Conservation (phyloP, 2,888 invertebrate species). For the Gisinianus flammeolus region DNA sequence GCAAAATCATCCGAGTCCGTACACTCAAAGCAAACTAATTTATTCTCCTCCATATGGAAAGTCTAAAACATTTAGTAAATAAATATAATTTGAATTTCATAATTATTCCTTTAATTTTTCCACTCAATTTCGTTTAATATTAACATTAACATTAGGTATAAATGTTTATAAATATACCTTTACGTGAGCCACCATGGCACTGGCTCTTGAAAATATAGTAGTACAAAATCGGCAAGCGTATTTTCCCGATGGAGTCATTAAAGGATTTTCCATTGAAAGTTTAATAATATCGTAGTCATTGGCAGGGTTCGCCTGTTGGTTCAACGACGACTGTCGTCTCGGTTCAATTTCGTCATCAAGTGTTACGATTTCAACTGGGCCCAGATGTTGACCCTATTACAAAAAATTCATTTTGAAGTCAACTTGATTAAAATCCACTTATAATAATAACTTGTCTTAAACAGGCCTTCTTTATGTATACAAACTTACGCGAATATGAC, state of each 20-base stretch:
- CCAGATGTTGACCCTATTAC: slow-evolving; percentile 12
- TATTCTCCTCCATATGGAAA: slow-evolving; percentile 31
- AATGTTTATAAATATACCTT: slow-evolving; percentile 13
- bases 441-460: no score
- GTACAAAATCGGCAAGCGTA: slow-evolving; percentile 38
- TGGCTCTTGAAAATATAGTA: slow-evolving; percentile 18
- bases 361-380: slow-evolving; percentile 25
- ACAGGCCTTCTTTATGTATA: neutral
- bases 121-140: no score
- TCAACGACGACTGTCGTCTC: no score
- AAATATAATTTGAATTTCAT: neutral
- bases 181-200: slow-evolving; percentile 38
- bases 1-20: slow-evolving; percentile 13
- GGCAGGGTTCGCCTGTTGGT: neutral
- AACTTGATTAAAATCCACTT: neutral
- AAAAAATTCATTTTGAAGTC: neutral
- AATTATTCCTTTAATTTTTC: no score
- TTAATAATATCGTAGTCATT: slow-evolving; percentile 30
- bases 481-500: slow-evolving; percentile 27
- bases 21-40: slow-evolving; percentile 31
- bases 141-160: neutral
- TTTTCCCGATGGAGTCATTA: slow-evolving; percentile 28
- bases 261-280: slow-evolving; percentile 31
- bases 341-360: slow-evolving; percentile 20
- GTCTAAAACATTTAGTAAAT: slow-evolving; percentile 16